Conservation (phyloP, 2,113 vertebrate genomes). For the Mastomys coucha region DNA sequence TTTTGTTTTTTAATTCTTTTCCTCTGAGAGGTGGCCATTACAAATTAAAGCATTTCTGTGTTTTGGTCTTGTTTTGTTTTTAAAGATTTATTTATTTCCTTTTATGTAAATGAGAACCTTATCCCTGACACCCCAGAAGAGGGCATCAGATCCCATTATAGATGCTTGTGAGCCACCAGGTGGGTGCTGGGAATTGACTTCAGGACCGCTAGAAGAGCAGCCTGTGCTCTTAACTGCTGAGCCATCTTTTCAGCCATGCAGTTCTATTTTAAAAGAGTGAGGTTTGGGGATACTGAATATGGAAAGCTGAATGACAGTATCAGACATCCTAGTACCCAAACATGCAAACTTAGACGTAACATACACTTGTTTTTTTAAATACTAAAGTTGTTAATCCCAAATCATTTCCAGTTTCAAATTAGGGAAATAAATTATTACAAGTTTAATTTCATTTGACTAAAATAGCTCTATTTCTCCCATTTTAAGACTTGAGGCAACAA, state of each 20-base stretch:
- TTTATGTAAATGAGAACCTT: too few relatives aligned
- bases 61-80: too few relatives aligned
- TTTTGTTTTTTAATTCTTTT: neutral
- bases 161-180: too few relatives aligned
- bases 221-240: too few relatives aligned
- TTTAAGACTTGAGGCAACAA: constrained; percentile 48
- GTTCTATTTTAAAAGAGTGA: neutral
- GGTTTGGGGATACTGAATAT: neutral
- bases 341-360: neutral
- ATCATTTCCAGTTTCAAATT: constrained; percentile 30
- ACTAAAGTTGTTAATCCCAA: neutral
- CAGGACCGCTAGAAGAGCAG: too few relatives aligned
- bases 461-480: constrained; percentile 20
- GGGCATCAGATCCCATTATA: too few relatives aligned
- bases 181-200: too few relatives aligned
- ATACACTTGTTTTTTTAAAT: neutral
- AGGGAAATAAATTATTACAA: constrained; percentile 35
- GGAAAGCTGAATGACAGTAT: neutral
- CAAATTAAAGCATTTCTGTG: neutral
- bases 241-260: too few relatives aligned
- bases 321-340: neutral
- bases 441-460: constrained; percentile 43
- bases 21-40: neutral
- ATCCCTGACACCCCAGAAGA: too few relatives aligned
- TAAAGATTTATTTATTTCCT: too few relatives aligned